phyloP scores from a whole-genome alignment of 2,797 vertebrate genomes.

The Triplophysa bombifrons region DNA sequence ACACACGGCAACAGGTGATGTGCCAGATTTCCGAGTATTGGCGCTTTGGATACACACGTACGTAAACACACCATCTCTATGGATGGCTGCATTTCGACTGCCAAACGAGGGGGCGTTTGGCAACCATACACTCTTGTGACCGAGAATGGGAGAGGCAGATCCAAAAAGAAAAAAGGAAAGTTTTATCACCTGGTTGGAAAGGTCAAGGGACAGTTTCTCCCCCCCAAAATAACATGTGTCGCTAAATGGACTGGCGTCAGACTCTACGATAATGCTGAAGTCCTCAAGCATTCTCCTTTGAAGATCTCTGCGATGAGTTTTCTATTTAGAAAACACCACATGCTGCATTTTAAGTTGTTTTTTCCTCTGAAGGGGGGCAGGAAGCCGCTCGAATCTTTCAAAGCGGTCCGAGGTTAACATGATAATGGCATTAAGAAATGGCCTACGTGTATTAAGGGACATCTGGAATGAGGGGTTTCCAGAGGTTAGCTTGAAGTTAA shows the following conservation, averaged over 20 bases:
- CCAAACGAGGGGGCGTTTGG: constrained; percentile 69
- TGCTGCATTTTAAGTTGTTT: constrained; percentile 37
- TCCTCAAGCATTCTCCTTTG: constrained; percentile 55
- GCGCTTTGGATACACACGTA: constrained; percentile 40
- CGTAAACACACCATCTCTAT: constrained; percentile 56
- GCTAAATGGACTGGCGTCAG: constrained; percentile 58
- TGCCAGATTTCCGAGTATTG: constrained; percentile 65
- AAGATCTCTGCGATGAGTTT: constrained; percentile 48
- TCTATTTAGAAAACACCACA: constrained; percentile 52
- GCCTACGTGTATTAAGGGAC: constrained; percentile 63
- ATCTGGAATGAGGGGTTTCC: constrained; percentile 66
- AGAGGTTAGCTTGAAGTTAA: constrained; percentile 36
- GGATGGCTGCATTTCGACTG: constrained; percentile 74
- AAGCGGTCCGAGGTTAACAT: constrained; percentile 23
- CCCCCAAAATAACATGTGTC: constrained; percentile 57
- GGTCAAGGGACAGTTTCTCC: constrained; percentile 68
- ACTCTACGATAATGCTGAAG: constrained; percentile 32
- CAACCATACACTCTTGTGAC: constrained; percentile 68
- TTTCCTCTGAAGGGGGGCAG: constrained; percentile 42
- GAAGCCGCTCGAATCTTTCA: constrained; percentile 44
- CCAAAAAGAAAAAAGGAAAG: constrained; percentile 59
- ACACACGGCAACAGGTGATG: constrained; percentile 65
- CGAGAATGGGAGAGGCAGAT: constrained; percentile 62
- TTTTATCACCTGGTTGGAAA: constrained; percentile 74
- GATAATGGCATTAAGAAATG: constrained; percentile 43